A percentile compares a stretch with the other conserved stretches of the same genome.
Evolutionary conservation across 2,888 invertebrate species (phyloP).

Genomic region (Pterostichus niger): DNA sequence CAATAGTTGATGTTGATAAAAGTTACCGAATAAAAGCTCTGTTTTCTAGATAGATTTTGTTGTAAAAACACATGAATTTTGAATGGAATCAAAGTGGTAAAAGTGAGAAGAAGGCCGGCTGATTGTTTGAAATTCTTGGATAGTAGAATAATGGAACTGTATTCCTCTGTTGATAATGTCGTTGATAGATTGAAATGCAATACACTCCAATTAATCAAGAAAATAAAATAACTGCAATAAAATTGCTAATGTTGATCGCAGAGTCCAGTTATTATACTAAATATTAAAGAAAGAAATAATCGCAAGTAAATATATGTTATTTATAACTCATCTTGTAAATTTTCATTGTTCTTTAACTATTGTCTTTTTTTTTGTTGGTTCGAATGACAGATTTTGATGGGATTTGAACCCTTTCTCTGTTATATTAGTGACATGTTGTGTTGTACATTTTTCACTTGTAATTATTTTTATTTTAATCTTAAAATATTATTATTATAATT

Average conservation of each 20-base stretch:
- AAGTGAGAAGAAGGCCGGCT: slow-evolving; percentile 6
- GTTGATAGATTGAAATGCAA: slow-evolving; percentile 58
- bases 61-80: not conserved
- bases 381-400: slow-evolving; percentile 13
- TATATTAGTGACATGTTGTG: slow-evolving; percentile 63
- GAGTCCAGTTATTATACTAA: slow-evolving; percentile 68
- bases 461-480: slow-evolving; percentile 65
- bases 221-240: slow-evolving; percentile 66
- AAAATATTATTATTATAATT: slow-evolving; percentile 67
- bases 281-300: slow-evolving; percentile 71
- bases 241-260: slow-evolving; percentile 67
- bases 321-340: slow-evolving; percentile 72
- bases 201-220: slow-evolving; percentile 57
- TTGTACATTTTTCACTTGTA: slow-evolving; percentile 66
- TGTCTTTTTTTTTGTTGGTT: slow-evolving; percentile 53
- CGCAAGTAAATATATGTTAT: slow-evolving; percentile 77
- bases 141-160: slow-evolving; percentile 51
- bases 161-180: slow-evolving; percentile 49
- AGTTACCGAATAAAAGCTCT: too few relatives aligned
- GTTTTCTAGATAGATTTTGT: not conserved
- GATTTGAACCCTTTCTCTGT: slow-evolving; percentile 55
- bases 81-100: not conserved
- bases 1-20: too few relatives aligned
- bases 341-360: slow-evolving; percentile 61
- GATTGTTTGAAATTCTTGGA: slow-evolving; percentile 20